phyloP scores from a whole-genome alignment of 2,888 invertebrate species.

The Elysia crispata region DNA sequence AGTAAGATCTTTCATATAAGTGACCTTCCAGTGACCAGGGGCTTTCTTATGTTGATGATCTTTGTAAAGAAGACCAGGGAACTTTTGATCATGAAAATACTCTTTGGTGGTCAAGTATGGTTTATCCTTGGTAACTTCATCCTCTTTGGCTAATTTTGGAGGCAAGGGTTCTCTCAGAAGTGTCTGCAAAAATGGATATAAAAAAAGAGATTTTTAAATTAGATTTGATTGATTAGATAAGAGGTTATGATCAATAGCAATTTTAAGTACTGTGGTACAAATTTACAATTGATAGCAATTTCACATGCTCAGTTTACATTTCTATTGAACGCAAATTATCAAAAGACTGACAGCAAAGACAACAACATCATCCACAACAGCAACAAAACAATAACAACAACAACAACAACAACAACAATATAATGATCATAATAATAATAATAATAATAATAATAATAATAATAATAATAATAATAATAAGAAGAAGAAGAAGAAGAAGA shows the following conservation, averaged over 20 bases:
- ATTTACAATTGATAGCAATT: too few species aligned
- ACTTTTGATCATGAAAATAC: conserved; percentile 73
- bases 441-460: not conserved
- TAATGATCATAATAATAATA: not conserved
- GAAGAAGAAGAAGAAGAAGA: too few species aligned
- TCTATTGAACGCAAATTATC: too few species aligned
- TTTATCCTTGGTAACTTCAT: conserved; percentile 71
- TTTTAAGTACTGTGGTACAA: not conserved
- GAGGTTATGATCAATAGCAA: too few species aligned
- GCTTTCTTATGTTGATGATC: conserved; percentile 74
- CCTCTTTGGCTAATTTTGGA: conserved; percentile 70
- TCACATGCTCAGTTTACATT: too few species aligned
- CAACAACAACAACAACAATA: not conserved
- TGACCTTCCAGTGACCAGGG: conserved; percentile 76
- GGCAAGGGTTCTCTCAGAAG: conserved; percentile 75
- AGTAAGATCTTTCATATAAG: conserved; percentile 75
- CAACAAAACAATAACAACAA: too few species aligned
- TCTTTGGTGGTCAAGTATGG: conserved; percentile 75
- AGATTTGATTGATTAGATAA: too few species aligned
- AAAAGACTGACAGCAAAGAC: too few species aligned
- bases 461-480: too few species aligned
- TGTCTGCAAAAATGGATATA: conserved; percentile 60
- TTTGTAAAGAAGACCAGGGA: conserved; percentile 67
- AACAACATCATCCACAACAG: too few species aligned
- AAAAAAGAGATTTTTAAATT: too few species aligned